phyloP scores from a whole-genome alignment of 2,797 vertebrate genomes.

The Syngnathus acus region DNA sequence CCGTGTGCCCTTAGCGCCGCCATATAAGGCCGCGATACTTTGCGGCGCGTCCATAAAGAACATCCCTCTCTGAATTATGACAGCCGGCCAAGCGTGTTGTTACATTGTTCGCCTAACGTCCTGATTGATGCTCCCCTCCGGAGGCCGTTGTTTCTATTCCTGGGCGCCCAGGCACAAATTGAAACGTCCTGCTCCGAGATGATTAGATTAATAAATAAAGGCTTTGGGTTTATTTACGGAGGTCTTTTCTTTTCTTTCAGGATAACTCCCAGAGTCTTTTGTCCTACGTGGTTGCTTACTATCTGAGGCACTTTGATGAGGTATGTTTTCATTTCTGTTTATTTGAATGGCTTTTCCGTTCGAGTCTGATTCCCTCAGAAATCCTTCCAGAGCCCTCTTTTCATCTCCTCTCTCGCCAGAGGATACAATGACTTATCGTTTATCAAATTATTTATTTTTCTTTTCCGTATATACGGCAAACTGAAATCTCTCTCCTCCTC shows the following conservation, averaged over 20 bases:
- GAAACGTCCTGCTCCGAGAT: slow-evolving; percentile 55
- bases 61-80: slow-evolving; percentile 56
- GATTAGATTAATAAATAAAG: slow-evolving; percentile 67
- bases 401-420: slow-evolving; percentile 66
- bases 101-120: slow-evolving; percentile 40
- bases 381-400: slow-evolving; percentile 67
- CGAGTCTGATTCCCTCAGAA: slow-evolving; percentile 67
- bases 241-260: slow-evolving; percentile 67
- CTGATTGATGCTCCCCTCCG: slow-evolving; percentile 47
- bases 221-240: slow-evolving; percentile 62
- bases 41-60: slow-evolving; percentile 62
- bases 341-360: slow-evolving; percentile 63
- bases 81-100: slow-evolving; percentile 43
- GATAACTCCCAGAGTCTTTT: slow-evolving; percentile 94
- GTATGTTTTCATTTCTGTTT: slow-evolving; percentile 79
- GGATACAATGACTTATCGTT: slow-evolving; percentile 68
- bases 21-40: slow-evolving; percentile 53
- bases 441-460: slow-evolving; percentile 74
- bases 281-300: slow-evolving; percentile 92
- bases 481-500: slow-evolving; percentile 53
- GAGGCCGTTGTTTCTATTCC: slow-evolving; percentile 33
- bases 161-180: slow-evolving; percentile 44
- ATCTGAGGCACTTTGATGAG: slow-evolving; percentile 96
- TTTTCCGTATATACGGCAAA: slow-evolving; percentile 61
- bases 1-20: slow-evolving; percentile 43